Conservation (phyloP, 1,140 invertebrate species). For the Vanessa tameamea region DNA sequence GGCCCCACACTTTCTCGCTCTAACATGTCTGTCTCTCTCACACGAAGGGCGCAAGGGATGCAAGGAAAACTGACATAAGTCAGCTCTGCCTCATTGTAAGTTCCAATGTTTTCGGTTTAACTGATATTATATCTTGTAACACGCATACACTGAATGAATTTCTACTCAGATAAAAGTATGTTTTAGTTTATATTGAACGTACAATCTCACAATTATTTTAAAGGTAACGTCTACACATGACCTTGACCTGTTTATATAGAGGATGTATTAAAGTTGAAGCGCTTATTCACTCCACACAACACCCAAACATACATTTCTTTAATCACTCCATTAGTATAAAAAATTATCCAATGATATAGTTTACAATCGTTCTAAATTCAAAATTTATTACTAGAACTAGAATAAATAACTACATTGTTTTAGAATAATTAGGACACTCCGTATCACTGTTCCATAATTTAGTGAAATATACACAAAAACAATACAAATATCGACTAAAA, state of each 20-base stretch:
- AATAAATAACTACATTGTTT: neutral
- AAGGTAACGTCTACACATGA: no score
- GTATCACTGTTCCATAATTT: neutral
- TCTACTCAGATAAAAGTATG: no score
- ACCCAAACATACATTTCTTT: neutral
- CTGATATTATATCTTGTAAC: no score
- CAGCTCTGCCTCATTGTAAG: no score
- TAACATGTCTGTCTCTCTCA: neutral
- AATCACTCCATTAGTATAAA: slow-evolving; percentile 6
- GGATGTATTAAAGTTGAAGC: no score
- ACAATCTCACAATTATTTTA: no score
- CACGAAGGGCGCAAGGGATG: neutral
- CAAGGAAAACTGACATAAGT: no score
- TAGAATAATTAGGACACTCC: slow-evolving; percentile 1
- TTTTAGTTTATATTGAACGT: no score
- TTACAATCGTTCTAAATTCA: slow-evolving; percentile 1
- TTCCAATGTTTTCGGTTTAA: no score
- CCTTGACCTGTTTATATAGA: no score
- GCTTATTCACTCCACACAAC: no score
- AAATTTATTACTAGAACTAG: neutral
- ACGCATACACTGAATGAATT: no score
- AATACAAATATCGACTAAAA: neutral
- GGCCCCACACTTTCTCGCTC: neutral
- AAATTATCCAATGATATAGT: neutral
- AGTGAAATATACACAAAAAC: neutral